Evolutionary conservation across 2,797 vertebrate species (phyloP), one percentile per base, ranked within the genome.

Genomic region (Hybognathus amarus): DNA sequence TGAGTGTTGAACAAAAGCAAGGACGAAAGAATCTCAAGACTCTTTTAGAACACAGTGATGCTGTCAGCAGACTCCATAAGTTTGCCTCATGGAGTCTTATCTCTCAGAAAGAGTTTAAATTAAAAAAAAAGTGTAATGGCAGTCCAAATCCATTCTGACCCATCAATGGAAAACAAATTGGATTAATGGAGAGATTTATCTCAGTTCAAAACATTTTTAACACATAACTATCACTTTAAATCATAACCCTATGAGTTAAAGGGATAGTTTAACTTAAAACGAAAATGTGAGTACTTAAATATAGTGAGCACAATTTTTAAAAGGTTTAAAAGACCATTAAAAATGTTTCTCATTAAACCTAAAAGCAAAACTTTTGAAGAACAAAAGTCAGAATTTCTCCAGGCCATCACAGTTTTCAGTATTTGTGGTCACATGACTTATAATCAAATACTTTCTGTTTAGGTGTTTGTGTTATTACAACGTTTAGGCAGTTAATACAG

Each of bases 1-100:
- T 3, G 75, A 20, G 76, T 61, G 56, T 82, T 80, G 63, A 81
- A 80, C 78, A 45, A 73, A 83, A 79, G 77, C 71, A 22, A 83
- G 69, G 69, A 76, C 77, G 73, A 87, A 76, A 77, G 36, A 36
- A 30, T 82, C 54, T 50, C 17, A 45, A 61, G 82, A 33, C 78
- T 69, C 68, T 85, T 85, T 82, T 56, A 79, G 64, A 76, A 74
- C 77, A 87, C 68, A 84, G 56, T 78, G 54, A 82, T 40, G n/a
- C 67, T 33, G 81, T 83, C 87, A 70, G 69, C 36, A 83, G 73
- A 83, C 73, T 50, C 64, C 22, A 11, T 22, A 66, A 68, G 76
- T 83, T 56, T 70, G 42, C 27, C 30, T 30, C 12, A 47, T 22
- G 5, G 30, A 83, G 15, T 68, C 20, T 38, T 54, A 68, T 67